These are phyloP conservation scores for Mus musculus DNA, from an alignment of 2,113 vertebrate species.

Conservation along the genomic window GRCm39 chr6:7871501-7872000, in stretches of 20 bases:
- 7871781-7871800: conserved; percentile 75
- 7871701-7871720: conserved; percentile 64
- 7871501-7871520: conserved; percentile 49
- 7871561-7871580: not conserved
- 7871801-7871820: conserved; percentile 61
- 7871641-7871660: conserved; percentile 57
- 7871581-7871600: conserved; percentile 48
- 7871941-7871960: conserved; percentile 57
- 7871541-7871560: conserved; percentile 46
- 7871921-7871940: conserved; percentile 63
- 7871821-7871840: conserved; percentile 69
- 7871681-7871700: not conserved
- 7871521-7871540: conserved; percentile 63
- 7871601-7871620: conserved; percentile 64
- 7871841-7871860: conserved; percentile 60
- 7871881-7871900: conserved; percentile 51
- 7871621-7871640: conserved; percentile 76
- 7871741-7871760: conserved; percentile 68
- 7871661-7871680: conserved; percentile 65
- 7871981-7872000: conserved; percentile 47
- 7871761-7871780: conserved; percentile 68
- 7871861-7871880: not conserved
- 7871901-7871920: conserved; percentile 59
- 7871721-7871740: conserved; percentile 64
- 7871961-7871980: conserved; percentile 59